Base-by-base conservation (phyloP, 2,113 vertebrate genomes). In the Pedionomus torquatus region DNA sequence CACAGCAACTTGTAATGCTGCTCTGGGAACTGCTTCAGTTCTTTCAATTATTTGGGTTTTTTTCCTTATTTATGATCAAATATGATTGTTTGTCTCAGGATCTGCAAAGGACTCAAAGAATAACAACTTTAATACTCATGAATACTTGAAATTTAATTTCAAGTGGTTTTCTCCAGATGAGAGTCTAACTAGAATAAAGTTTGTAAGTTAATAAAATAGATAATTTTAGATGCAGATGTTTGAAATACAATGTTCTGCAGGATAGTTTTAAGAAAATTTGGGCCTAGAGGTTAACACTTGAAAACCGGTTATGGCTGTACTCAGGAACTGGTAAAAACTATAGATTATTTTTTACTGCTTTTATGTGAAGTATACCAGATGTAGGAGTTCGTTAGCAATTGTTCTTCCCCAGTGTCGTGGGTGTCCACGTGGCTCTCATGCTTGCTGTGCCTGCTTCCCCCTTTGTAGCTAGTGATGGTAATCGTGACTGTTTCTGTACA, bases 281-380 rank as follows among this genome's bases (percentile, higher is more conserved):
- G 83, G 49, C 83, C 69, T 81, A 33, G 76, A 84, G 39, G 13
- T 82, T 74, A 78, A 88, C 81, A 84, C 68, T 79, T 71, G 93
- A 76, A 87, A 60, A 26, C 12, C 13, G 17, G 55, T 96, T 80
- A 63, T 17, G 33, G 58, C 70, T 81, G 75, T 66, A 77, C 94
- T 97, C 97, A 96, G 98, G 97, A 88, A 58, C 52, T 78, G 92
- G 25, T 89, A 49, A n/a, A 63, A 58, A 65, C 37, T 70, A 4
- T 7, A 37, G 65, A 44, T 63, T 35, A 24, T 79, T 63, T 68
- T n/a, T 65, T 37, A 17, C 19, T 14, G 18, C 23, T 51, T 12
- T n/a, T 33, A 10, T 31, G 71, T 78, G 87, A 70, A 77, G 66
- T 4, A 17, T 61, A 2, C 10, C 0, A 1, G 49, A 37, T 48